Percentiles rank a stretch among this genome's conserved stretches.
Conservation (phyloP, 2,113 vertebrate genomes). For the Callipepla californica region DNA sequence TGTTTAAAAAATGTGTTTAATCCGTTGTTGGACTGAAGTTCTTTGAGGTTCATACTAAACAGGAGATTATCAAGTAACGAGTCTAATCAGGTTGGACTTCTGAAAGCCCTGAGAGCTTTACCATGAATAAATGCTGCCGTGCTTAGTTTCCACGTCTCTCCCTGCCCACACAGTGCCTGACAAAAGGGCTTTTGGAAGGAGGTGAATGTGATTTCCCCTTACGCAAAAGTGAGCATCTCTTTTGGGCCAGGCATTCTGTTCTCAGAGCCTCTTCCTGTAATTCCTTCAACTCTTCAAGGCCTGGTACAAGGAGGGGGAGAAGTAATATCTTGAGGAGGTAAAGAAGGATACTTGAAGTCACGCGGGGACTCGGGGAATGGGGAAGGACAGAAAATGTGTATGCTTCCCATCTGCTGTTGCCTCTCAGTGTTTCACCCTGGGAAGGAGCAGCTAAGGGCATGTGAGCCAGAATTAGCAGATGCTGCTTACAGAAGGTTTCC, state of each 20-base stretch:
- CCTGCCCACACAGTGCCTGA: neutral
- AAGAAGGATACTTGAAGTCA: neutral
- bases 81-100: constrained; percentile 67
- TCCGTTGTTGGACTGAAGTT: constrained; percentile 47
- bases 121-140: constrained; percentile 64
- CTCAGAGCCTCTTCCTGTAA: neutral
- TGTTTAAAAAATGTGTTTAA: constrained; percentile 40
- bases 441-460: neutral
- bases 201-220: neutral
- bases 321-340: neutral
- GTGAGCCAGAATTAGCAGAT: neutral
- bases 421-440: neutral
- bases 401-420: rapidly evolving
- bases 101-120: constrained; percentile 66
- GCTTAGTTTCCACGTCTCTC: constrained; percentile 15
- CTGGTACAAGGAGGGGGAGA: neutral
- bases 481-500: constrained; percentile 3
- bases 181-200: neutral
- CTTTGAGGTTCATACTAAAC: constrained; percentile 46
- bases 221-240: neutral
- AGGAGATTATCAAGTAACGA: constrained; percentile 50
- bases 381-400: neutral
- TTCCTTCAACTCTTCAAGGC: neutral
- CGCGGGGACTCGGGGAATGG: neutral
- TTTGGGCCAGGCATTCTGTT: neutral